phyloP scores from a whole-genome alignment of 2,113 vertebrate genomes.

The Callopanchax toddi region DNA sequence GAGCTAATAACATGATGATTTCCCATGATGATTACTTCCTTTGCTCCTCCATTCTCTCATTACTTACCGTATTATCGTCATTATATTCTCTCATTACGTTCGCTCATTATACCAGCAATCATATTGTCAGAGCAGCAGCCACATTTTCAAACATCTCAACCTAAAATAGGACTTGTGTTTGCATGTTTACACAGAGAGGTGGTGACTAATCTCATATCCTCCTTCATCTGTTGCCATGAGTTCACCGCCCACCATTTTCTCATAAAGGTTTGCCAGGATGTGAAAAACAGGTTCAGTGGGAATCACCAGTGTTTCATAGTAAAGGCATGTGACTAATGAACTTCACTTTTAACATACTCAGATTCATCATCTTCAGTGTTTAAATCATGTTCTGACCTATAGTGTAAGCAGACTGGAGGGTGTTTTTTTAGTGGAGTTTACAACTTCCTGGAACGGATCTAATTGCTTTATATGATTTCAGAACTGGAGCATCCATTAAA shows the following conservation, averaged over 20 bases:
- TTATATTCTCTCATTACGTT: conserved; percentile 61
- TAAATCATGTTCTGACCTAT: too few relatives aligned
- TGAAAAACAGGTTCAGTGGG: conserved; percentile 37
- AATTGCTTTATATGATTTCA: not conserved
- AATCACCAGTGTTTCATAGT: conserved; percentile 47
- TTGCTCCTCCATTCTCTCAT: conserved; percentile 62
- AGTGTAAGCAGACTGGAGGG: too few relatives aligned
- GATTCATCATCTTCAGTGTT: too few relatives aligned
- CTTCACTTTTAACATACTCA: conserved; percentile 12
- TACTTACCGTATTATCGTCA: conserved; percentile 67
- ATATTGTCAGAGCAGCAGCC: conserved; percentile 49
- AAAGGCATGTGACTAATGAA: conserved; percentile 39
- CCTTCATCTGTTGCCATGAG: conserved; percentile 49
- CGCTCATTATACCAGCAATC: conserved; percentile 61
- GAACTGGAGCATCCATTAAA: not conserved
- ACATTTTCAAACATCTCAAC: conserved; percentile 36
- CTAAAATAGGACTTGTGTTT: conserved; percentile 52
- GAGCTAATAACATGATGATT: conserved; percentile 70
- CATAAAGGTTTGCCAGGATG: conserved; percentile 51
- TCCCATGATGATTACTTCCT: conserved; percentile 61
- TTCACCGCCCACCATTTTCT: conserved; percentile 53
- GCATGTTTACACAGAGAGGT: conserved; percentile 40
- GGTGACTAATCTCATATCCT: conserved; percentile 63
- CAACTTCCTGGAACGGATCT: too few relatives aligned
- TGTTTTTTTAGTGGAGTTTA: too few relatives aligned